Evolutionary conservation across 2,888 invertebrate species (phyloP).

Genomic region (Sthenelais limicola): DNA sequence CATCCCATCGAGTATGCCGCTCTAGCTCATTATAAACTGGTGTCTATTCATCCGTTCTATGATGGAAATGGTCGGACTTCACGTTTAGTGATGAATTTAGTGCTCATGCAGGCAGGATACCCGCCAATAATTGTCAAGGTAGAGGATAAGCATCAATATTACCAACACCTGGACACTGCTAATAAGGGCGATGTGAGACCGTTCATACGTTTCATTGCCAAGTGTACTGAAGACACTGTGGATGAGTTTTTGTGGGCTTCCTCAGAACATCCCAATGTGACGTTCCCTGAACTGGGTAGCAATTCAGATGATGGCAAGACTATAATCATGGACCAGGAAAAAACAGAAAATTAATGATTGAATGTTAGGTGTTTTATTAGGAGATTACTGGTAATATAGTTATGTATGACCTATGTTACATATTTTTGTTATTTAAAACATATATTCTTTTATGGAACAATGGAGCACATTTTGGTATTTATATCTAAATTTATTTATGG

Average conservation of each 20-base stretch:
- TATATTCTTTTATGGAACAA: no score
- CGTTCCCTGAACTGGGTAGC: slow-evolving; percentile 28
- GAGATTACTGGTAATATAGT: no score
- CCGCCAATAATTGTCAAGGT: slow-evolving; percentile 96
- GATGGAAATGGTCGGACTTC: slow-evolving; percentile 98
- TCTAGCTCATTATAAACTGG: slow-evolving; percentile 95
- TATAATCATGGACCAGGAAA: slow-evolving; percentile 41
- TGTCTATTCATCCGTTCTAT: slow-evolving; percentile 96
- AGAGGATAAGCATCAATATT: slow-evolving; percentile 81
- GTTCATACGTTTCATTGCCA: slow-evolving; percentile 95
- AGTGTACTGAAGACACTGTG: slow-evolving; percentile 86
- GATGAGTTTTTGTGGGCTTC: slow-evolving; percentile 91
- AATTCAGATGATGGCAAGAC: slow-evolving; percentile 41
- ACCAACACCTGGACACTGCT: slow-evolving; percentile 89
- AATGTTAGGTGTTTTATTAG: no score
- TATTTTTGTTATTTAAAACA: no score
- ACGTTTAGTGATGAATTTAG: slow-evolving; percentile 93
- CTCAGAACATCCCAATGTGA: slow-evolving; percentile 74
- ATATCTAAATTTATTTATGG: no score
- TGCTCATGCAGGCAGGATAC: slow-evolving; percentile 92
- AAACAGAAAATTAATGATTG: not conserved
- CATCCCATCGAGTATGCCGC: slow-evolving; percentile 97
- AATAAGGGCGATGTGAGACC: slow-evolving; percentile 96
- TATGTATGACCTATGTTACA: no score
- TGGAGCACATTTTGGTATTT: no score